Base-by-base conservation (phyloP, 2,797 vertebrate genomes). In the Manis javanica region DNA sequence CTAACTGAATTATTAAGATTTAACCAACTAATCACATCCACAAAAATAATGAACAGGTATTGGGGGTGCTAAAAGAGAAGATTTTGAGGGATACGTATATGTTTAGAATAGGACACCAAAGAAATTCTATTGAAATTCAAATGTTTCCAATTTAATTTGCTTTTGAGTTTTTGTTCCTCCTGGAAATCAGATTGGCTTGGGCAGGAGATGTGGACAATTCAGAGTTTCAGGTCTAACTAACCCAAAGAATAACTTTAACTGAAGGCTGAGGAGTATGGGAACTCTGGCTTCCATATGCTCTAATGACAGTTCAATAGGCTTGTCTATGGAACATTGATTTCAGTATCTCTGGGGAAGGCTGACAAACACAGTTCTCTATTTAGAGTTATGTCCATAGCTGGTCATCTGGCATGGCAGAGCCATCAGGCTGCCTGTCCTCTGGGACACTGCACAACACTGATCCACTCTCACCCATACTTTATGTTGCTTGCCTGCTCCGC, bases 281-380 rank as follows among this genome's bases (percentile, higher is more conserved):
- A 94, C 69, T 91, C 72, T 90, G 61, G 74, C 75, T 96, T 95
- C 94, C 95, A 96, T 97, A 95, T 97, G 97, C 94, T 95, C 23
- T 93, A 92, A 95, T 95, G 97, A 94, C 78, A 96, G 74, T 95
- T 97, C 75, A 91, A 39, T 96, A 77, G 90, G 90, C 79, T 96
- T 91, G 55, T 96, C 93, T 75, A 96, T 93, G 96, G 96, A 92
- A 95, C 97, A 96, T 3, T 97, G 97, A 95, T 94, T 94, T 96
- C 57, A 51, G 26, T 85, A 34, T 97, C 97, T 96, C 94, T 88
- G 24, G 95, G 95, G 96, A 96, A 96, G 77, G 21, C 84, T 87
- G 86, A 92, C 66, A 93, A 94, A 92, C 74, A 95, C 68, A 78
- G 79, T 93, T 89, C 59, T 72, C 88, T 91, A 51, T 96, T 97